phyloP scores from a whole-genome alignment of 2,797 vertebrate genomes.

The Lagodon rhomboides region DNA sequence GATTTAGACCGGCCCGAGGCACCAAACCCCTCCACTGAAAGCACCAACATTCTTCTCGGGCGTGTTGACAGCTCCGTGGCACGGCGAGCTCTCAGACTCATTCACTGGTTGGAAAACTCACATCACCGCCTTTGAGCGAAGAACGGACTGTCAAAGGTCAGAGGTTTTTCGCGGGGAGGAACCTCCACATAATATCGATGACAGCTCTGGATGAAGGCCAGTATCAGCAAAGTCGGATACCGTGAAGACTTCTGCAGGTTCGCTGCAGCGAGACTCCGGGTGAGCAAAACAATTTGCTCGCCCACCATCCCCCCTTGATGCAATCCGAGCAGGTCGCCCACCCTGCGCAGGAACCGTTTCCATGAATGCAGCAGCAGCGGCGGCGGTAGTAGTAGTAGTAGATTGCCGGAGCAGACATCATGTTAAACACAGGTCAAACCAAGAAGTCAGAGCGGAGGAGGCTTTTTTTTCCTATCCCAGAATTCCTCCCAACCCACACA shows the following conservation, averaged over 20 bases:
- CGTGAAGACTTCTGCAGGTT: conserved; percentile 44
- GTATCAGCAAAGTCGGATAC: conserved; percentile 35
- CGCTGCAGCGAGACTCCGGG: conserved; percentile 30
- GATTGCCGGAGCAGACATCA: conserved; percentile 74
- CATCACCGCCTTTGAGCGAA: conserved; percentile 24
- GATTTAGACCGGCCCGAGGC: conserved; percentile 2
- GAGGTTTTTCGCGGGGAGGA: conserved; percentile 35
- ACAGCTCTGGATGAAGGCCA: conserved; percentile 47
- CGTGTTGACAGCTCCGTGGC: conserved; percentile 48
- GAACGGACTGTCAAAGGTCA: conserved; percentile 36
- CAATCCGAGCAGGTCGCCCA: conserved; percentile 61
- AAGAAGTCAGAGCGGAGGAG: conserved; percentile 75
- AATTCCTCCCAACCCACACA: conserved; percentile 83
- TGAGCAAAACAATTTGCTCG: conserved; percentile 49
- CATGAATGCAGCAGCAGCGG: conserved; percentile 46
- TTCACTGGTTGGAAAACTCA: conserved; percentile 30
- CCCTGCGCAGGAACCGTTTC: conserved; percentile 44
- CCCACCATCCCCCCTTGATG: conserved; percentile 47
- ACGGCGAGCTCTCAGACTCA: not conserved
- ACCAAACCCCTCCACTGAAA: conserved; percentile 10
- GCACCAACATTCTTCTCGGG: not conserved
- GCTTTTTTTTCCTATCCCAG: conserved; percentile 77
- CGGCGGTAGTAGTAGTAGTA: conserved; percentile 48
- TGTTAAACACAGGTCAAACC: conserved; percentile 82
- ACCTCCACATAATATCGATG: conserved; percentile 32